Conservation (phyloP, 2,888 invertebrate species). For the Drosophila sordidula region DNA sequence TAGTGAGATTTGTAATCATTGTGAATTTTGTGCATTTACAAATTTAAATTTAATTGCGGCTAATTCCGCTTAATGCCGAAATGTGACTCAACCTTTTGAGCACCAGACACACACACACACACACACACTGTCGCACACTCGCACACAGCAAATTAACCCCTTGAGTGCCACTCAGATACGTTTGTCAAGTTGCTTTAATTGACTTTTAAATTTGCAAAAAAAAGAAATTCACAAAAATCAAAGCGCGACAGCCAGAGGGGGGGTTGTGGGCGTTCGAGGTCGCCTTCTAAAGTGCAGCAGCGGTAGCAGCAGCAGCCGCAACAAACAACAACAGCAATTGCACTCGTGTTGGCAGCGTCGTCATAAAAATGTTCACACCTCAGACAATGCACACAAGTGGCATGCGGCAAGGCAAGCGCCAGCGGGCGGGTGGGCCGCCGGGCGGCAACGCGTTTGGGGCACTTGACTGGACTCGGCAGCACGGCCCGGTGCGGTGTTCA, state of each 20-base stretch:
- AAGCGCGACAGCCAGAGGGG: conserved; percentile 57
- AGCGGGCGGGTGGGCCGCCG: conserved; percentile 35
- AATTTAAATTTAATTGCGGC: conserved; percentile 60
- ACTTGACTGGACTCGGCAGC: conserved; percentile 49
- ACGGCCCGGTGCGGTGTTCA: too few relatives aligned
- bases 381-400: conserved; percentile 71
- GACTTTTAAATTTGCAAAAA: conserved; percentile 75
- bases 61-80: conserved; percentile 58
- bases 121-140: conserved; percentile 5
- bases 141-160: conserved; percentile 75
- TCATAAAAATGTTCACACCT: conserved; percentile 71
- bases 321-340: conserved; percentile 47
- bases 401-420: conserved; percentile 48
- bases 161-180: conserved; percentile 76
- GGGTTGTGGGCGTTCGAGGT: conserved; percentile 15
- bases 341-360: conserved; percentile 64
- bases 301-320: conserved; percentile 33
- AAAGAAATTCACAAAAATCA: conserved; percentile 59
- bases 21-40: conserved; percentile 38
- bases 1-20: conserved; percentile 43
- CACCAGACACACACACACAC: conserved; percentile 23
- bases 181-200: conserved; percentile 79
- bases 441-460: conserved; percentile 33
- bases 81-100: conserved; percentile 38
- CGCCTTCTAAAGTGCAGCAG: conserved; percentile 59